Conservation (phyloP, 2,113 vertebrate genomes). For the Phrynocephalus versicolor region DNA sequence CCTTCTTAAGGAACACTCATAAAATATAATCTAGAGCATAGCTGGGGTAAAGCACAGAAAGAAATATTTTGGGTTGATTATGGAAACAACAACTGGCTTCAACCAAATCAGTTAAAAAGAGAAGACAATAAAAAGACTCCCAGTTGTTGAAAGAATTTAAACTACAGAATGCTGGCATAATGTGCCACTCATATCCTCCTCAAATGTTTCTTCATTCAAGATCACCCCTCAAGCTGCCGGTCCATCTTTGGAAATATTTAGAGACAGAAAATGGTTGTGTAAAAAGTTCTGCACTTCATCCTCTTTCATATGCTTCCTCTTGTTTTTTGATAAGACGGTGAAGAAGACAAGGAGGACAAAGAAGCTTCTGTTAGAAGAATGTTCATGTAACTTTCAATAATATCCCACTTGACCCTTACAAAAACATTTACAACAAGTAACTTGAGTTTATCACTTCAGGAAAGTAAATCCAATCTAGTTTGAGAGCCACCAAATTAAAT, state of each 20-base stretch:
- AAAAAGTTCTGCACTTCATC: no score
- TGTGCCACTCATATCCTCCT: not conserved
- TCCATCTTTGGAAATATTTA: not conserved
- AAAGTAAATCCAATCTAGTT: slow-evolving; percentile 37
- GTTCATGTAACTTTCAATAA: not conserved
- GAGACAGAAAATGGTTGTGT: not conserved
- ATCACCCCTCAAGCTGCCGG: not conserved
- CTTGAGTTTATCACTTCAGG: slow-evolving; percentile 35
- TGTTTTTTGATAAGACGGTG: no score
- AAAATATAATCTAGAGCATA: not conserved
- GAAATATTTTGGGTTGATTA: not conserved
- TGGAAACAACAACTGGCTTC: not conserved
- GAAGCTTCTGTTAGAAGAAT: not conserved
- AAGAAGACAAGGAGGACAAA: not conserved
- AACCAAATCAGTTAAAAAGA: not conserved
- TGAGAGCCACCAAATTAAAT: slow-evolving; percentile 47
- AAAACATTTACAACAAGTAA: slow-evolving; percentile 23
- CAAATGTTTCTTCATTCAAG: not conserved
- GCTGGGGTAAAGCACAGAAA: not conserved
- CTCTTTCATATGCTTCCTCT: no score
- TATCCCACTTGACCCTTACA: not conserved
- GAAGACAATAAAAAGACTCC: not conserved
- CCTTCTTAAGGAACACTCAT: not conserved
- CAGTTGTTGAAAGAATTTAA: no score
- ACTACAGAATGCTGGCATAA: not conserved